Conservation (phyloP, 2,797 vertebrate species). For the Paratrypauchen microcephalus region DNA sequence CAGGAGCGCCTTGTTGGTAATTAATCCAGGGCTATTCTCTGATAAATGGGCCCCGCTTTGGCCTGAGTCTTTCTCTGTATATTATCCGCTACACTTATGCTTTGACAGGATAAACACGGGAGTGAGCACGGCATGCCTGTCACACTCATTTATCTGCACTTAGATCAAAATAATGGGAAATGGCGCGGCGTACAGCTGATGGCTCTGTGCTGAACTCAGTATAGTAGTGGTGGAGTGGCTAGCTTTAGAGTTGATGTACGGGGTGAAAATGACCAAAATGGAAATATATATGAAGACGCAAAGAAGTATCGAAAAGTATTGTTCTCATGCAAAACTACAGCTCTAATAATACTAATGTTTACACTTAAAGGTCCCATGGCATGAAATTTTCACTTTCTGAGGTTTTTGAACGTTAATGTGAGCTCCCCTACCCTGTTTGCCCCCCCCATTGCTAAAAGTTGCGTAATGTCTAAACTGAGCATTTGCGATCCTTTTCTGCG, state of each 20-base stretch:
- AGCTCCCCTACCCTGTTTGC: too few relatives aligned
- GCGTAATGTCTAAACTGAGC: too few relatives aligned
- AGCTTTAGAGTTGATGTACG: background rate
- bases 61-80: constrained; percentile 9
- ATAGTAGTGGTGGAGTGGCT: background rate
- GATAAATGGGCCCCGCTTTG: constrained; percentile 10
- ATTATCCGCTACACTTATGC: constrained; percentile 6
- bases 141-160: constrained; percentile 10
- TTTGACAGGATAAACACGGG: constrained; percentile 8
- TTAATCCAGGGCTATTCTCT: constrained; percentile 11
- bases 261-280: too few relatives aligned
- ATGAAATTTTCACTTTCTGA: too few relatives aligned
- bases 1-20: constrained; percentile 7
- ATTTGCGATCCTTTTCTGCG: too few relatives aligned
- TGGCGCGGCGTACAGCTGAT: background rate
- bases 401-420: too few relatives aligned
- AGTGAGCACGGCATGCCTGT: background rate
- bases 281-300: too few relatives aligned
- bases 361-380: too few relatives aligned
- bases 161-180: constrained; percentile 12
- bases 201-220: constrained; percentile 1
- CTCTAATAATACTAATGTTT: too few relatives aligned
- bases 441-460: too few relatives aligned
- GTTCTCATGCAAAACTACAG: too few relatives aligned
- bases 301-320: too few relatives aligned